A percentile compares a stretch with the other conserved stretches of the same genome.
Conservation (phyloP, 2,888 invertebrate genomes). For the Sesamia inferens region DNA sequence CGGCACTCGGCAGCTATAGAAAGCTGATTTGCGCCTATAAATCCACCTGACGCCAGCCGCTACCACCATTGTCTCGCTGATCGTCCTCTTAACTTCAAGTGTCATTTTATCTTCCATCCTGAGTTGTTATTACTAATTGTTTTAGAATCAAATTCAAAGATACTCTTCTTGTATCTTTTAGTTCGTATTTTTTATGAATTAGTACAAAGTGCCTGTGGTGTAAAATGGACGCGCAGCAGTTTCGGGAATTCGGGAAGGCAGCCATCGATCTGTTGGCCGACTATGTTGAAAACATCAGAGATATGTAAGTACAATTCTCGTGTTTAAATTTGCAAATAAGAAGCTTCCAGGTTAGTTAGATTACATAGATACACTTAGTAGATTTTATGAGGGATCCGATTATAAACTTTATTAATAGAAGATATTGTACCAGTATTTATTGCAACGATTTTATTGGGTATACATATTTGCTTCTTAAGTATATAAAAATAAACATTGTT, state of each 20-base stretch:
- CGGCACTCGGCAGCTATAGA: slow-evolving; percentile 72
- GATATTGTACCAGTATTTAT: neutral
- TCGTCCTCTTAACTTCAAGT: slow-evolving; percentile 77
- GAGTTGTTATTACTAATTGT: slow-evolving; percentile 11
- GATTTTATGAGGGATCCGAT: neutral
- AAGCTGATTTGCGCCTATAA: slow-evolving; percentile 84
- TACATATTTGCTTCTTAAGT: neutral
- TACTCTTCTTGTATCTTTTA: neutral
- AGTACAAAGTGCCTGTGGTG: slow-evolving; percentile 64
- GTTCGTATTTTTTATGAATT: slow-evolving; percentile 45
- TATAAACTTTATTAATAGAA: neutral
- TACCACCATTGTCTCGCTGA: slow-evolving; percentile 83
- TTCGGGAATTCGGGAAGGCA: slow-evolving; percentile 95
- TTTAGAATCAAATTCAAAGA: slow-evolving; percentile 28
- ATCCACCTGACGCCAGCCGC: slow-evolving; percentile 76
- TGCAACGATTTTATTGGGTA: neutral
- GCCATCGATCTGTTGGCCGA: slow-evolving; percentile 97
- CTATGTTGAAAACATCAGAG: slow-evolving; percentile 95
- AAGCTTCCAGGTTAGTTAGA: slow-evolving; percentile 4
- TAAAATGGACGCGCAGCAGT: slow-evolving; percentile 93
- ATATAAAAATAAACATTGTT: neutral
- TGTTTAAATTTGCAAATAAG: neutral
- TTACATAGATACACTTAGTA: neutral
- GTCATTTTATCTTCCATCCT: slow-evolving; percentile 42
- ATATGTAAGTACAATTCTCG: slow-evolving; percentile 89